A percentile compares a stretch with the other conserved stretches of the same genome.
phyloP scores from a whole-genome alignment of 2,113 vertebrate genomes.

The Cheilinus undulatus region DNA sequence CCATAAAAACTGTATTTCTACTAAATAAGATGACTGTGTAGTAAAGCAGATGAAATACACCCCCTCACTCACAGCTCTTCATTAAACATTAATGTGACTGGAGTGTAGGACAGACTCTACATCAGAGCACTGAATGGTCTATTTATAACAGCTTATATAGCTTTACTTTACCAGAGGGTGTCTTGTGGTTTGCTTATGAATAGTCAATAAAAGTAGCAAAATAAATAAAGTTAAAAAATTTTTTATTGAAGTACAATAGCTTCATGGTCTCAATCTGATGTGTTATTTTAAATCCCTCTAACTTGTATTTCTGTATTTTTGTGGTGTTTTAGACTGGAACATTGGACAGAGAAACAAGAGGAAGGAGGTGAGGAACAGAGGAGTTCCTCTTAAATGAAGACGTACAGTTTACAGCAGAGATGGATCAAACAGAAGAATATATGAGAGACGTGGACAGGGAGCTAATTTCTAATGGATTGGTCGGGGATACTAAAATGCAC shows the following conservation, averaged over 20 bases:
- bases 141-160: constrained; percentile 2
- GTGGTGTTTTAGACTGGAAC: too few relatives aligned
- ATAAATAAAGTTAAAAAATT: too few relatives aligned
- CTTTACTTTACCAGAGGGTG: not conserved
- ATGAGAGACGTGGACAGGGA: not conserved
- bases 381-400: constrained; percentile 2
- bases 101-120: constrained; percentile 2
- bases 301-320: not conserved
- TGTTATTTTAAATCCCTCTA: not conserved
- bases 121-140: not conserved
- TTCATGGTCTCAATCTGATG: too few relatives aligned
- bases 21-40: constrained; percentile 5
- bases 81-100: constrained; percentile 35
- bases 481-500: constrained; percentile 58
- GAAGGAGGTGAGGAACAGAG: not conserved
- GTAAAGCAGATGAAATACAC: constrained; percentile 25
- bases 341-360: not conserved
- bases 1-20: not conserved
- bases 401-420: constrained; percentile 6
- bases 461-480: constrained; percentile 33
- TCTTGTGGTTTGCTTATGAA: not conserved
- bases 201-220: not conserved
- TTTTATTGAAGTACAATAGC: too few relatives aligned
- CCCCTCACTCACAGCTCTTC: constrained; percentile 7
- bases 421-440: constrained; percentile 4